These are phyloP conservation scores for Conopomorpha cramerella DNA, from an alignment of 1,140 invertebrate species.

Conservation along the genomic window DNA sequence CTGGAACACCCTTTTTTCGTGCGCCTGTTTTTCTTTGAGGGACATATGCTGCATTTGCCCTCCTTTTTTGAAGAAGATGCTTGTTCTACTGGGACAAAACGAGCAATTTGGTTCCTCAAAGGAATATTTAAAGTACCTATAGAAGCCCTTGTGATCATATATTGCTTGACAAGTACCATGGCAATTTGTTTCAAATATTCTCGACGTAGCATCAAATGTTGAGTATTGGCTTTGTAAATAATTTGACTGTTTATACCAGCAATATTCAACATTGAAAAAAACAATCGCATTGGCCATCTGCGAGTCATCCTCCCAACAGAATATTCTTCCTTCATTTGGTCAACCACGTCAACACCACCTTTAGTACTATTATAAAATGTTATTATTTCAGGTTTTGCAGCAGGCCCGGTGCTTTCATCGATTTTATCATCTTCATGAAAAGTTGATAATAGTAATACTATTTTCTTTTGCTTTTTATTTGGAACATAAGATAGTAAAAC, in stretches of 20 bases:
- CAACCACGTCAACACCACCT: too few relatives aligned
- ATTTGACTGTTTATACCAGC: constrained; percentile 7
- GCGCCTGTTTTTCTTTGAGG: constrained; percentile 9
- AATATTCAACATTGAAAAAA: constrained; percentile 11
- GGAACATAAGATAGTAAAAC: too few relatives aligned
- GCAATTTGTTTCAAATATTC: constrained; percentile 8
- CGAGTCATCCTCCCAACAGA: constrained; percentile 9
- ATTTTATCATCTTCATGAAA: too few relatives aligned
- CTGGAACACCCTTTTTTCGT: constrained; percentile 10
- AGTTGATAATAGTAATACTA: too few relatives aligned
- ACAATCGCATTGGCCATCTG: constrained; percentile 9
- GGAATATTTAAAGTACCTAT: constrained; percentile 7
- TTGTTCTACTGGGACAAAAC: constrained; percentile 8
- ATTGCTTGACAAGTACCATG: constrained; percentile 8
- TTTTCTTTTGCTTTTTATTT: too few relatives aligned
- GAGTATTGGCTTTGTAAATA: too few relatives aligned
- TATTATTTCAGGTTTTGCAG: too few relatives aligned
- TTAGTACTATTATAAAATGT: too few relatives aligned
- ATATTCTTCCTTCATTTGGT: constrained; percentile 11
- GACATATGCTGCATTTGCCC: constrained; percentile 6
- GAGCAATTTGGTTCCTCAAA: constrained; percentile 8
- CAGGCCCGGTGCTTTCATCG: too few relatives aligned
- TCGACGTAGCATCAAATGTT: constrained; percentile 8
- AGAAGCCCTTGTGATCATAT: constrained; percentile 9
- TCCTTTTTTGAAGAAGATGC: constrained; percentile 8